These are phyloP conservation scores for Psococerastis gibbosa DNA, from an alignment of 2,888 invertebrate species.

Conservation along the genomic window DNA sequence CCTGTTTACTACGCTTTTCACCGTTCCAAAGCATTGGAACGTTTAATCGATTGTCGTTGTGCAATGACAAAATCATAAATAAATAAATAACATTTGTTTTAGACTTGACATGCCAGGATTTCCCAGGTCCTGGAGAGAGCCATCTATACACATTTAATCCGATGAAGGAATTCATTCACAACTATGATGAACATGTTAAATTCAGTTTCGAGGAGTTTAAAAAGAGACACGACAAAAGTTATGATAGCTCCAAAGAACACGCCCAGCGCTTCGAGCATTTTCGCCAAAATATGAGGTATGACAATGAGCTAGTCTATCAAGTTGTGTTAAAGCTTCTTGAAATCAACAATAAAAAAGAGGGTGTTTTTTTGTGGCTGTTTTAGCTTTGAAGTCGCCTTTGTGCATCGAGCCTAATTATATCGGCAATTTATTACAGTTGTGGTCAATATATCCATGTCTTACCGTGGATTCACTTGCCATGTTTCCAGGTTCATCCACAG, in stretches of 20 bases:
- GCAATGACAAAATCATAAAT: too few relatives aligned
- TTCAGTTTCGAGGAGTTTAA: conserved; percentile 58
- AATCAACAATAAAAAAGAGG: background rate
- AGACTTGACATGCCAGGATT: conserved; percentile 49
- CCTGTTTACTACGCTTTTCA: too few relatives aligned
- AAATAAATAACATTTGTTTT: too few relatives aligned
- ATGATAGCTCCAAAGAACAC: conserved; percentile 43
- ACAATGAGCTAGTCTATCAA: too few relatives aligned
- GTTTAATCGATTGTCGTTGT: too few relatives aligned
- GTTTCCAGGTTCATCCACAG: conserved; percentile 53
- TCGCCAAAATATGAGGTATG: conserved; percentile 64
- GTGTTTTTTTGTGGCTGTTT: background rate
- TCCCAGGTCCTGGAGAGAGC: conserved; percentile 68
- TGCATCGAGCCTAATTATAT: too few relatives aligned
- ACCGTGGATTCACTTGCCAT: too few relatives aligned
- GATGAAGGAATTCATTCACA: conserved; percentile 74
- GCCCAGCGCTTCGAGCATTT: conserved; percentile 53
- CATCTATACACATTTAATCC: conserved; percentile 78
- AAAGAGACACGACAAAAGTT: conserved; percentile 47
- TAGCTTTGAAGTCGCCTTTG: too few relatives aligned
- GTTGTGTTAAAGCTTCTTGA: conserved; percentile 17
- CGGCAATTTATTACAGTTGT: too few relatives aligned
- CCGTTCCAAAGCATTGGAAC: too few relatives aligned
- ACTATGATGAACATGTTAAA: conserved; percentile 47
- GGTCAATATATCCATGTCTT: too few relatives aligned